Evolutionary conservation across 2,888 invertebrate species (phyloP).

Genomic region (Tillus elongatus): DNA sequence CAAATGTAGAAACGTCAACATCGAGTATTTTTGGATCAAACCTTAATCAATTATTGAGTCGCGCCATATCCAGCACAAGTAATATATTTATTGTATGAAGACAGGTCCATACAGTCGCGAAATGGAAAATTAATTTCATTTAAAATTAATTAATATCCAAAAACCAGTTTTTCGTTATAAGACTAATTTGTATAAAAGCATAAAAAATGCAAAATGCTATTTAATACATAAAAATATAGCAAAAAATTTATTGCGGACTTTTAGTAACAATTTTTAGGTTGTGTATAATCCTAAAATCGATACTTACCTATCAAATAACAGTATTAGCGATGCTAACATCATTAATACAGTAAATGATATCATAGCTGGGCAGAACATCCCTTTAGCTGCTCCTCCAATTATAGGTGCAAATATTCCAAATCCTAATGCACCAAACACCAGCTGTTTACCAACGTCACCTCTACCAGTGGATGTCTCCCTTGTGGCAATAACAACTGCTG

Average conservation of each 20-base stretch:
- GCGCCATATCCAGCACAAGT: no score
- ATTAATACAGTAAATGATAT: constrained; percentile 48
- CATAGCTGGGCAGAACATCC: constrained; percentile 48
- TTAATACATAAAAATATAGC: no score
- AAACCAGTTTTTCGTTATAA: no score
- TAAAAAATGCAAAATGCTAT: no score
- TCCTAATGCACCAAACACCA: constrained; percentile 67
- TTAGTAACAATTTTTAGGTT: background rate
- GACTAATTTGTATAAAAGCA: no score
- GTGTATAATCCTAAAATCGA: background rate
- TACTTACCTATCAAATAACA: constrained; percentile 49
- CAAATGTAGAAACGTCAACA: no score
- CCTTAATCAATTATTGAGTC: no score
- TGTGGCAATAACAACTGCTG: constrained; percentile 74
- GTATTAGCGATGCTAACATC: constrained; percentile 54
- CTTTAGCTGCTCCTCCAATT: constrained; percentile 36
- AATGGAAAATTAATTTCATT: no score
- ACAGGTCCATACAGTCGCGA: no score
- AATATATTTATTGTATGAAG: no score
- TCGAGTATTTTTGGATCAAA: no score
- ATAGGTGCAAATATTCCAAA: constrained; percentile 62
- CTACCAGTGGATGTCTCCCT: constrained; percentile 71
- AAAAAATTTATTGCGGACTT: background rate
- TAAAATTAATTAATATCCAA: no score
- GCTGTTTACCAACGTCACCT: constrained; percentile 69